Base-by-base conservation (phyloP, 2,888 invertebrate genomes). In the Nebria salina region DNA sequence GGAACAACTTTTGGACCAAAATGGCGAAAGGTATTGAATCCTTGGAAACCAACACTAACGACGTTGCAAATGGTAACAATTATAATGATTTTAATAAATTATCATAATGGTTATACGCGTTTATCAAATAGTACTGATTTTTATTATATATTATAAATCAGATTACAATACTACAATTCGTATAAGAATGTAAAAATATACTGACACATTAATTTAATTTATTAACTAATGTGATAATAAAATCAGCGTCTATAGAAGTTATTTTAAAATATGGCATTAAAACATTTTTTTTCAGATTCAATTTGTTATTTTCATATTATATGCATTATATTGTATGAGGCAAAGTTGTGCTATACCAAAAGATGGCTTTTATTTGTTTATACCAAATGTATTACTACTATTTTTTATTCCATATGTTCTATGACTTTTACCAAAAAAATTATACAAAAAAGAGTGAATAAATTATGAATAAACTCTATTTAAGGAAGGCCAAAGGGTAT, bases 401-500 rank as follows among this genome's bases (percentile, higher is more conserved):
- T n/a, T n/a, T n/a, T n/a, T n/a, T n/a, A n/a, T 93, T 93, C 85
- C 93, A 93, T 86, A 91, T 94, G 89, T 94, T 94, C 85, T 93
- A 92, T 84, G 90, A 93, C 77, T 94, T 94, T 87, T 94, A 92
- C 84, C 90, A 89, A 83, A 90, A 90, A 81, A 90, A 92, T 68
- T 94, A 93, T 20, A 20, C 20, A 20, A 20, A 20, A 20, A 20
- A 20, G 20, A 20, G 20, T 20, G 20, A 20, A 20, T 20, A 20
- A 20, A 20, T 20, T 20, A 20, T 20, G 20, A 20, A 20, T 20
- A 20, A 20, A 20, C 20, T 1, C 20, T 0, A 20, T 20, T 20
- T 20, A 20, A 1, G 20, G 20, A 20, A 20, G 20, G 20, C 1
- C 20, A 20, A 20, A 20, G 20, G 20, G 20, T 20, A 20, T 20